Percentiles rank a stretch among this genome's conserved stretches.
phyloP scores from a whole-genome alignment of 2,888 invertebrate species.

The Ceraclea dissimilis region DNA sequence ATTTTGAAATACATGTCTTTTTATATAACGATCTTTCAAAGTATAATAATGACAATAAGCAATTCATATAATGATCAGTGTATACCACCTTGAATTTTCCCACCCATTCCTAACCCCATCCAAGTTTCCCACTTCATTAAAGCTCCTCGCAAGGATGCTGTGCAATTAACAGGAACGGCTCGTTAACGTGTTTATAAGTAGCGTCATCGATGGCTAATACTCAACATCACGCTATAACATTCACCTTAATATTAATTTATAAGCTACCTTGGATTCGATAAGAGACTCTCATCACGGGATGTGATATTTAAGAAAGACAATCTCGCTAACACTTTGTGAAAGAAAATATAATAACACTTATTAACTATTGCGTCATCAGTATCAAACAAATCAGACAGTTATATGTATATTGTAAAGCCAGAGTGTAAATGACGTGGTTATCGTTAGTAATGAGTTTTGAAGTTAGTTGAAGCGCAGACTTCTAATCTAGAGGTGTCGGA shows the following conservation, averaged over 20 bases:
- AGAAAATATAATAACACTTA: no score
- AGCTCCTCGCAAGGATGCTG: neutral
- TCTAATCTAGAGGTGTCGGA: no score
- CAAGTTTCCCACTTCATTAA: neutral
- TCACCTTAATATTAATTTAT: neutral
- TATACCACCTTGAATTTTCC: neutral
- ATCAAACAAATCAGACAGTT: no score
- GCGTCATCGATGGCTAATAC: neutral
- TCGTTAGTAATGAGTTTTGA: no score
- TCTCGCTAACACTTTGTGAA: neutral
- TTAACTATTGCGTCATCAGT: no score
- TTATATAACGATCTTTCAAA: neutral
- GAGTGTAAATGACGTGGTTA: no score
- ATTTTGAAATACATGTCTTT: neutral
- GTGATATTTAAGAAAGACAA: neutral
- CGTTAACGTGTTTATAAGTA: constrained; percentile 1
- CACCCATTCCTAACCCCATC: neutral
- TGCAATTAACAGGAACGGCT: neutral
- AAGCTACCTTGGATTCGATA: neutral
- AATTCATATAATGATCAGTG: neutral
- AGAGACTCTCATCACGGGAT: neutral
- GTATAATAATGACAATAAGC: neutral
- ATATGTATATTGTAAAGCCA: no score
- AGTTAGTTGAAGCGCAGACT: no score
- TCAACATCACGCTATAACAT: neutral